Evolutionary conservation across 2,888 invertebrate species (phyloP), one percentile per base, ranked within the genome.

Genomic region (Zhengitettix transpicula): DNA sequence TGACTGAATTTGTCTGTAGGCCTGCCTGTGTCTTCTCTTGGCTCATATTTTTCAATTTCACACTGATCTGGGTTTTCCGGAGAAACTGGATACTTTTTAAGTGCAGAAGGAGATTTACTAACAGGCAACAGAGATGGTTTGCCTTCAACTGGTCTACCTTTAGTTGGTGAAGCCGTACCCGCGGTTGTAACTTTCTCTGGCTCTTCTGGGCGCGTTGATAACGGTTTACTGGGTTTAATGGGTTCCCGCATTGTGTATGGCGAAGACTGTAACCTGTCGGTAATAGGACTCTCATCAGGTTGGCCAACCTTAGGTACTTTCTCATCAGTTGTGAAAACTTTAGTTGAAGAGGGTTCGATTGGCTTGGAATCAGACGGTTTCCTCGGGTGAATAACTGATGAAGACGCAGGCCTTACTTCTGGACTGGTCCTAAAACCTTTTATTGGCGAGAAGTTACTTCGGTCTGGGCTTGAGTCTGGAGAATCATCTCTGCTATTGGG

Each of bases 361-460:
- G 28, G 28, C 28, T 28, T 28, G 28, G 28, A 28, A 28, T 28
- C 28, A 28, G 28, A 28, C 2, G 28, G 28, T 28, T 28, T 28
- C 28, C 28, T 2, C 28, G 28, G 28, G 28, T 28, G 28, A 5
- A 28, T 28, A 28, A 28, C 28, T 28, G 28, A 5, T 28, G 28
- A 28, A 28, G 28, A 28, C 42, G 42, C 44, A 14, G 28, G 56
- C 10, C 28, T 55, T 59, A 57, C 58, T 58, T 67, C 65, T 1
- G 68, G 66, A 17, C 63, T 66, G 40, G 65, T 65, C 56, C 65
- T 62, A 58, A 66, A 66, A 47, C 61, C 57, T 60, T 67, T 67
- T 11, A 69, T 68, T 10, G 69, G 69, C 15, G 66, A 65, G 54
- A 69, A 70, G 9, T 65, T 66, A 55, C 64, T 65, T 60, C 69